Evolutionary conservation across 2,888 invertebrate species (phyloP).

Genomic region (Icerya purchasi): DNA sequence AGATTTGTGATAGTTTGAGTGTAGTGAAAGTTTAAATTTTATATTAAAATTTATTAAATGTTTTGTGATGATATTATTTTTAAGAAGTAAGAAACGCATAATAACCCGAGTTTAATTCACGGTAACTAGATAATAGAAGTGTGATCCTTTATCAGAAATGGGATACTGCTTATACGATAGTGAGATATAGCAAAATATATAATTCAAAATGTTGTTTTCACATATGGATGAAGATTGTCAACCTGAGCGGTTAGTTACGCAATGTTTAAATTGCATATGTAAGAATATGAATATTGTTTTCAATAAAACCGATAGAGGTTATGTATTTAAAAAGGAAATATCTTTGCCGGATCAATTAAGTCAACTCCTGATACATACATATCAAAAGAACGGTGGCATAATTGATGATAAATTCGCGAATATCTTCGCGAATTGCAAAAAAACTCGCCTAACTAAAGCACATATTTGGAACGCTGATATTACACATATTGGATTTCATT

Average conservation of each 20-base stretch:
- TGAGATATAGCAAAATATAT: too few species aligned
- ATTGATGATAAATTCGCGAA: constrained; percentile 31
- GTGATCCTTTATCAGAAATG: too few species aligned
- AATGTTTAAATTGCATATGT: constrained; percentile 39
- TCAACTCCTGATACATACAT: constrained; percentile 39
- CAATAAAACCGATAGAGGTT: constrained; percentile 25
- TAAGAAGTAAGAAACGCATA: too few species aligned
- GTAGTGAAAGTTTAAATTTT: too few species aligned
- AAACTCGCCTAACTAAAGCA: constrained; percentile 9
- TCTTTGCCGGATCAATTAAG: constrained; percentile 48
- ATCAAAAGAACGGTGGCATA: constrained; percentile 31
- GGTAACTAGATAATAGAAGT: too few species aligned
- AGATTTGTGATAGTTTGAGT: too few species aligned
- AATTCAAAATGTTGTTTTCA: constrained; percentile 12
- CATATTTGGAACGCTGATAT: constrained; percentile 43
- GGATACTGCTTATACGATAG: too few species aligned
- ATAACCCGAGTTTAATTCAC: too few species aligned
- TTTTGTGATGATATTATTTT: too few species aligned
- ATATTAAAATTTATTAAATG: too few species aligned
- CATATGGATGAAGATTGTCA: constrained; percentile 18
- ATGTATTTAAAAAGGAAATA: constrained; percentile 36
- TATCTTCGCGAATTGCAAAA: constrained; percentile 11
- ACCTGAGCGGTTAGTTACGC: constrained; percentile 39
- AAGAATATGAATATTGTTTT: constrained; percentile 40
- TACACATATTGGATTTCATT: constrained; percentile 44